phyloP scores from a whole-genome alignment of 1,140 invertebrate genomes.

The Microplitis demolitor region DNA sequence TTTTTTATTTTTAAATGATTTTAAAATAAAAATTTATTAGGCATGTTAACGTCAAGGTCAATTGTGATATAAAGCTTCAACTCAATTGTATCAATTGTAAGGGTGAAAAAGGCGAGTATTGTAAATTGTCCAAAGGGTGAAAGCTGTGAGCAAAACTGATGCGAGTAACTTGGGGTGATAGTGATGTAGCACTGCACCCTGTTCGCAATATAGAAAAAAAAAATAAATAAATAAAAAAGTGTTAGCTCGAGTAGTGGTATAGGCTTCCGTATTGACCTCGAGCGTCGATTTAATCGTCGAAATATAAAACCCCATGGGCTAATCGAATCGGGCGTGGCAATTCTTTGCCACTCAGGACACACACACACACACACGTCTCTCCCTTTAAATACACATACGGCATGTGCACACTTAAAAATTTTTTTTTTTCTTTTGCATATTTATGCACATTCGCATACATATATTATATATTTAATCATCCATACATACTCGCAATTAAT shows the following conservation, averaged over 20 bases:
- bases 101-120: no score
- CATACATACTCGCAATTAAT: no score
- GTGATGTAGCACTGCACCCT: no score
- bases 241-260: not conserved
- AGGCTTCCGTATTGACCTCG: slow-evolving; percentile 6
- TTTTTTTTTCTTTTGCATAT: not conserved
- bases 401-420: not conserved
- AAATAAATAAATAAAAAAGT: not conserved
- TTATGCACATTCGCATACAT: not conserved
- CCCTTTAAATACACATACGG: not conserved
- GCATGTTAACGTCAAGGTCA: no score
- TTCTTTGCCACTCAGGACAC: not conserved
- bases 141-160: no score
- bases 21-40: no score
- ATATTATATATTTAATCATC: no score
- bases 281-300: slow-evolving; percentile 20
- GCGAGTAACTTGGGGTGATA: no score
- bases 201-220: not conserved
- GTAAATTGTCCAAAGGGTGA: no score
- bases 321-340: slow-evolving; percentile 18
- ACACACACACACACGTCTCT: not conserved
- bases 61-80: no score
- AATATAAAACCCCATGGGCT: slow-evolving; percentile 8
- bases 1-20: no score
- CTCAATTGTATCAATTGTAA: no score